These are phyloP conservation scores for Carassius gibelio DNA, from an alignment of 2,113 vertebrate genomes.

Conservation along the genomic window DNA sequence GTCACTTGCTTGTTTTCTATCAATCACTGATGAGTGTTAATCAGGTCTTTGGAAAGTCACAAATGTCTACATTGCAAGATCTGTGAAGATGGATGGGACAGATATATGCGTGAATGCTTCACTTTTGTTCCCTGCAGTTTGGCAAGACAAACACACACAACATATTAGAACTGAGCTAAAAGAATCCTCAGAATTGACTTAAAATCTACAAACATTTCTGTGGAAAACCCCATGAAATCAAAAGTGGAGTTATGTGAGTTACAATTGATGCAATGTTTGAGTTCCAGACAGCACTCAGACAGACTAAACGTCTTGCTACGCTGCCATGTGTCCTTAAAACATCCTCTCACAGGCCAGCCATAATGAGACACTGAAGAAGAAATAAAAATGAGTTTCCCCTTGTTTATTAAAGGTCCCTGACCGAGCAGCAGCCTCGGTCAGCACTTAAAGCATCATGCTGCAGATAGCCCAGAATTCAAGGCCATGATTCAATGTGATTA, in stretches of 20 bases:
- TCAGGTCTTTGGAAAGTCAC: background rate
- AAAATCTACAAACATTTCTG: background rate
- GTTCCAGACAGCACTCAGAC: background rate
- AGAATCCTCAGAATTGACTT: background rate
- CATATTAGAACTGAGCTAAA: background rate
- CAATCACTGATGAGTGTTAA: background rate
- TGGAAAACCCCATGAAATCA: background rate
- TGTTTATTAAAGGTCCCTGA: conserved; percentile 36
- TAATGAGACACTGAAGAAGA: background rate
- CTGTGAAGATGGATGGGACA: background rate
- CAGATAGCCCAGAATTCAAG: conserved; percentile 18
- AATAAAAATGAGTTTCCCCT: conserved; percentile 20
- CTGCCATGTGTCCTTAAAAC: conserved; percentile 20
- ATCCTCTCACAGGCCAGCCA: background rate
- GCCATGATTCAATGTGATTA: conserved; percentile 32
- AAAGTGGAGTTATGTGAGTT: background rate
- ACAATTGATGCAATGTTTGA: background rate
- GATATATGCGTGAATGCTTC: background rate
- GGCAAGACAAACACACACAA: background rate
- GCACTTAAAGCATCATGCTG: conserved; percentile 6
- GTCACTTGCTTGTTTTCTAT: background rate
- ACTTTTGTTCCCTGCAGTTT: conserved; percentile 12
- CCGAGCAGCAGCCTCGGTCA: background rate
- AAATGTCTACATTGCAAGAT: background rate
- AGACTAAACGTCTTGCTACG: background rate